Conservation (phyloP, 2,888 invertebrate species). For the Eupithecia insigniata region DNA sequence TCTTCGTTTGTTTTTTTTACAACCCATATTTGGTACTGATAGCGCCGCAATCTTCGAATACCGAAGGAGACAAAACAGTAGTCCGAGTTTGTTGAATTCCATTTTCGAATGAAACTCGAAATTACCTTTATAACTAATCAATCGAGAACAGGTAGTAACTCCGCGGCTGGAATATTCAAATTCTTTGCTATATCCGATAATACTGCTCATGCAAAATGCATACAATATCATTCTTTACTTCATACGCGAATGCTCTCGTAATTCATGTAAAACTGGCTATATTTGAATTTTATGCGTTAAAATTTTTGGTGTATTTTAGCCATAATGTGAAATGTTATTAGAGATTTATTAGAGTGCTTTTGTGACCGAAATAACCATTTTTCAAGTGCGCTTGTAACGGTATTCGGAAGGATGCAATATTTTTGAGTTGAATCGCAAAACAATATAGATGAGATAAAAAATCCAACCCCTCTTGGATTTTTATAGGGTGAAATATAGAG, state of each 20-base stretch:
- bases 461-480: no score
- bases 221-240: conserved; percentile 82
- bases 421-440: conserved; percentile 17
- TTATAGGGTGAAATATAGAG: background rate
- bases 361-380: conserved; percentile 23
- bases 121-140: conserved; percentile 25
- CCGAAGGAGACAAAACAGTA: no score
- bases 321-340: conserved; percentile 34
- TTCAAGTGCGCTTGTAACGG: conserved; percentile 17
- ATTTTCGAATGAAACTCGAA: background rate
- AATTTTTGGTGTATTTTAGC: conserved; percentile 61
- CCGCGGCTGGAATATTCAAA: conserved; percentile 74
- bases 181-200: conserved; percentile 80
- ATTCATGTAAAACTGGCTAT: conserved; percentile 80
- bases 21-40: background rate
- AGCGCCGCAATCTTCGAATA: background rate
- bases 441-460: background rate
- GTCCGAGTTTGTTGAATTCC: background rate
- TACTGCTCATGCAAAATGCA: conserved; percentile 81
- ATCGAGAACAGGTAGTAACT: conserved; percentile 52
- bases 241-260: conserved; percentile 76
- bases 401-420: conserved; percentile 30
- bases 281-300: conserved; percentile 78
- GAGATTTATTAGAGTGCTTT: conserved; percentile 22
- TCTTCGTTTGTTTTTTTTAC: no score